Evolutionary conservation across 2,797 vertebrate genomes (phyloP), one percentile per base, ranked within the genome.

Genomic region (Tolypeutes matacus): DNA sequence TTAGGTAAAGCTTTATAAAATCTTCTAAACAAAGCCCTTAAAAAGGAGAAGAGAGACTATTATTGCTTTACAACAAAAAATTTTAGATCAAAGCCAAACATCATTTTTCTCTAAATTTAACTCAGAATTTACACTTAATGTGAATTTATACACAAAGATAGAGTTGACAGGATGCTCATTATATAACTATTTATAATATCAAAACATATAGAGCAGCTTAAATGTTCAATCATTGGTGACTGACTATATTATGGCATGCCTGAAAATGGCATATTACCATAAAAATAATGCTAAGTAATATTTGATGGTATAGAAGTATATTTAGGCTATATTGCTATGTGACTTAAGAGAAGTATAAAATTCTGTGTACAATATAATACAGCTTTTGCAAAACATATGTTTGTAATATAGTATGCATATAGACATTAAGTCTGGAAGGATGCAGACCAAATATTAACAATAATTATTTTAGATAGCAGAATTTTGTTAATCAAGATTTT

Each of bases 1-100:
- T 93, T 83, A 86, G 58, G 1, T 56, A 81, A 88, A 78, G 2
- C 27, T 89, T 17, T 70, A 29, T 76, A 94, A 96, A 97, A 51
- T 31, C 17, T 14, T 86, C 20, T 81, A 87, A 96, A 64, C 42
- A 51, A 83, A 85, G 49, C 20, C 81, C 10, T 84, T 49, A 82
- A 12, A 77, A 21, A 83, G 39, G 21, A 84, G n/a, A 46, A 18
- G 67, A 70, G 17, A 67, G 4, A n/a, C 6, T 25, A 8, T 70
- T 67, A 81, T 2, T 70, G 2, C 14, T 75, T 94, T 94, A 36
- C 23, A 49, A 58, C 3, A 31, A 60, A 86, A 84, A 95, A 73
- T 85, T 56, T 46, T 27, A 51, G 9, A 94, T 82, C 3, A 69
- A 85, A 82, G 7, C 4, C 2, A 77, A 73, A 64, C 5, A 76